Evolutionary conservation across 2,113 vertebrate genomes (phyloP).

Genomic region (Pelecanus crispus): DNA sequence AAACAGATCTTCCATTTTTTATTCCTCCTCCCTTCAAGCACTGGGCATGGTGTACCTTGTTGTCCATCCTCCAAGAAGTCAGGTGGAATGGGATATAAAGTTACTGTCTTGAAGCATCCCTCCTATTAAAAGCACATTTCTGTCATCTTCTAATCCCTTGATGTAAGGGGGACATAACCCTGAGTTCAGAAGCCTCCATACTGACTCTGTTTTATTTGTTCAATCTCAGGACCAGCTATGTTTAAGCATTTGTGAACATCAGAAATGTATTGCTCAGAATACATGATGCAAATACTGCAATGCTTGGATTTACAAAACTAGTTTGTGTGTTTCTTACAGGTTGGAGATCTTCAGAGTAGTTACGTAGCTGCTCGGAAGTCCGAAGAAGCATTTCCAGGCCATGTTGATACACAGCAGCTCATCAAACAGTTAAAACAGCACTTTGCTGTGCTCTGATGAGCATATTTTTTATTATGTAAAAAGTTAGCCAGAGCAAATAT

Average conservation of each 20-base stretch:
- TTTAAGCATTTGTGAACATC: neutral
- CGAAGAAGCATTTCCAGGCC: slow-evolving; percentile 88
- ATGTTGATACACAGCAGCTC: slow-evolving; percentile 90
- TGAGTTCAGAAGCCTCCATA: neutral
- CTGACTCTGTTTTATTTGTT: neutral
- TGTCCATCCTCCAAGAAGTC: neutral
- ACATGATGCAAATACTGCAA: neutral
- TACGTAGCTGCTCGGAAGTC: slow-evolving; percentile 87
- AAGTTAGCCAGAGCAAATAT: neutral
- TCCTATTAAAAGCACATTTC: neutral
- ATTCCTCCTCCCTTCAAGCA: neutral
- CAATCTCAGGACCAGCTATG: neutral
- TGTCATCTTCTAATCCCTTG: neutral
- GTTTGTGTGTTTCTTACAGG: slow-evolving; percentile 65
- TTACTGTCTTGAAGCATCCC: neutral
- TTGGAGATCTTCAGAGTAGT: slow-evolving; percentile 96
- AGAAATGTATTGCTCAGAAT: neutral
- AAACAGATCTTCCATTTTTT: neutral
- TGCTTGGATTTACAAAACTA: neutral
- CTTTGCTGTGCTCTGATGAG: slow-evolving; percentile 84
- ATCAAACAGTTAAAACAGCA: slow-evolving; percentile 87
- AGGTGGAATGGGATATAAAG: neutral
- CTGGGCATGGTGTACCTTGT: neutral
- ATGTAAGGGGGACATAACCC: neutral
- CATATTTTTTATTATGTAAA: neutral